Evolutionary conservation across 1,140 invertebrate species (phyloP), one percentile per base, ranked within the genome.

Genomic region (Heliothis virescens): DNA sequence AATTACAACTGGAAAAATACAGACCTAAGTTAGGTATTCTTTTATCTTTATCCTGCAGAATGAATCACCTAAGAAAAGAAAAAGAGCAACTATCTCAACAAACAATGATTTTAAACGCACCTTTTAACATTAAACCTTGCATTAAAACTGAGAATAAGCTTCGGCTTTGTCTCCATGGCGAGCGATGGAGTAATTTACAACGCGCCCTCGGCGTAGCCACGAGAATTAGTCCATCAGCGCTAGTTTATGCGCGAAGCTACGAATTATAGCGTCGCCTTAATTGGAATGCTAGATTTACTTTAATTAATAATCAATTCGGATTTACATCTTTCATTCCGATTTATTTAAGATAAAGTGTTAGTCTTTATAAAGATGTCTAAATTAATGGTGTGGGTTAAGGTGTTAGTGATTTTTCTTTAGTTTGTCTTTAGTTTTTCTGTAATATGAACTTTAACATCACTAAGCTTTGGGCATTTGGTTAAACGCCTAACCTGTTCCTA

Each of bases 151-250:
- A 89, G 86, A 89, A 87, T 86, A 65, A 50, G 50, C 79, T 81
- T 12, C 67, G 59, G 79, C 81, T 85, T 86, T 88, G 88, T 91
- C 86, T 86, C 83, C 82, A 79, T 59, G 72, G 82, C 79, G 60
- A 82, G 77, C 71, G 85, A 87, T 87, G 83, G 69, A 52, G 86
- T 91, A 87, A 91, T 91, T 91, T 91, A 91, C 84, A 87, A 62
- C 79, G 74, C 48, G 86, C 85, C 76, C 79, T 81, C 77, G 83
- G 85, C 84, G 85, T 77, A 75, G 77, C 60, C 52, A 47, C 81
- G 79, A 72, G 86, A 86, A 91, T 90, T 90, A 91, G 89, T 87
- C 87, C 89, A 87, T 89, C 89, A 89, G 71, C 60, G 65, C 18
- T 72, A 83, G 73, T 81, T 82, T 86, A 83, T 82, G 81, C 76